Percentiles rank a stretch among this genome's conserved stretches.
Evolutionary conservation across 1,140 invertebrate genomes (phyloP).

Genomic region (Danaus melanippus): DNA sequence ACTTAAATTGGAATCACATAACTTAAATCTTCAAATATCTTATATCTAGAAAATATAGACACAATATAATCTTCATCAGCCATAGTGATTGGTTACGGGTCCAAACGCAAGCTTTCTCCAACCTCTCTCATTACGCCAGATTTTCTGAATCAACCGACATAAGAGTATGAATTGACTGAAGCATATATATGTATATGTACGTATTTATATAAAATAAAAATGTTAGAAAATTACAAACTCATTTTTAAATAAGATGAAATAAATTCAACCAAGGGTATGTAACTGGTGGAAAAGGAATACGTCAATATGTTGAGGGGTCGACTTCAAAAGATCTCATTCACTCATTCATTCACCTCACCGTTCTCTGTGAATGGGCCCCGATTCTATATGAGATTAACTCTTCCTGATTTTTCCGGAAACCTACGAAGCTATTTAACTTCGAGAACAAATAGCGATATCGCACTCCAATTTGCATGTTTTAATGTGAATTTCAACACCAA

Average conservation of each 20-base stretch:
- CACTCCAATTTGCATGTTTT: conserved; percentile 40
- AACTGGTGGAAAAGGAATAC: conserved; percentile 15
- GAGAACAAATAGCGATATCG: conserved; percentile 42
- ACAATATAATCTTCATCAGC: too few species aligned
- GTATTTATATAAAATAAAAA: too few species aligned
- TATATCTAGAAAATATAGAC: too few species aligned
- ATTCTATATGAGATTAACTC: conserved; percentile 35
- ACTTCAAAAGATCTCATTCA: conserved; percentile 21
- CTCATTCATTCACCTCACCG: conserved; percentile 18
- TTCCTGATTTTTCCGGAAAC: conserved; percentile 27
- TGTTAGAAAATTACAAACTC: not conserved
- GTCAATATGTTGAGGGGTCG: conserved; percentile 16
- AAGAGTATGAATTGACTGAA: too few species aligned
- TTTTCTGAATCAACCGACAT: too few species aligned
- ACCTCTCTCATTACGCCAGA: too few species aligned
- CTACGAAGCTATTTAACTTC: conserved; percentile 51
- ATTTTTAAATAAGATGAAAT: conserved; percentile 1
- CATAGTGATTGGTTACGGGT: too few species aligned
- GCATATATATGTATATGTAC: too few species aligned
- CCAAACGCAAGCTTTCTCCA: too few species aligned
- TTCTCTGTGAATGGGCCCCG: conserved; percentile 17
- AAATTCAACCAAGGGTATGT: conserved; percentile 10
- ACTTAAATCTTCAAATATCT: too few species aligned
- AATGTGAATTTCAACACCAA: conserved; percentile 26
- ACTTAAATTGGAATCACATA: too few species aligned